Base-by-base conservation (phyloP, 2,797 vertebrate species). In the Distichodus sexfasciatus region DNA sequence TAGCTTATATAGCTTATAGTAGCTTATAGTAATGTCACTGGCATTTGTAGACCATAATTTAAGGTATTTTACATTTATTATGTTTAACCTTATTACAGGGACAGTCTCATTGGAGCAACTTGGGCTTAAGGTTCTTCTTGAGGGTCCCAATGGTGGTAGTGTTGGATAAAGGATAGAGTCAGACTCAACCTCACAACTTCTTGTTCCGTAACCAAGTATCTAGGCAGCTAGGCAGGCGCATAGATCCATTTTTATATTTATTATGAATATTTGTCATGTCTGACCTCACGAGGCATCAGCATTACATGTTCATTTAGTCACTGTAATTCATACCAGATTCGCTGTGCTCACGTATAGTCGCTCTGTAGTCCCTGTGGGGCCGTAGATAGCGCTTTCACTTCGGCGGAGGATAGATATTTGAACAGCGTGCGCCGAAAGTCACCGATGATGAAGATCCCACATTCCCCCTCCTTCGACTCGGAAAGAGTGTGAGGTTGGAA, bases 321-420 rank as follows among this genome's bases (percentile, higher is more conserved):
- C 29, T 58, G 28, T 47, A 72, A 71, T 50, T 47, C 28, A 59
- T 48, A 36, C 59, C 70, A 61, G 40, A 58, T 66, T 60, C 51
- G 31, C 58, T 40, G 19, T 3, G 6, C 44, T 10, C 2, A 6
- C 29, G n/a, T 21, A 21, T 29, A 17, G 11, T 24, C 33, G 44
- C 3, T 29, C 48, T 12, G 26, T 35, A 3, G 24, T 70, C 58
- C 19, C 38, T 38, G 23, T 7, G 26, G 67, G 9, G 38, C 21
- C 7, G 28, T 54, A 33, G 33, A 31, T 46, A 63, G 47, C 48
- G 19, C 26, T 21, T 55, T 55, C 55, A 29, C 55, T 44, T 61
- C 26, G 35, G 23, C 38, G 46, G 1, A 11, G 0, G 53, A 24
- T 21, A 53, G 47, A 31, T 69, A 48, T 60, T 31, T 58, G 31